phyloP scores from a whole-genome alignment of 2,888 invertebrate genomes.

The Hartigia nigra region DNA sequence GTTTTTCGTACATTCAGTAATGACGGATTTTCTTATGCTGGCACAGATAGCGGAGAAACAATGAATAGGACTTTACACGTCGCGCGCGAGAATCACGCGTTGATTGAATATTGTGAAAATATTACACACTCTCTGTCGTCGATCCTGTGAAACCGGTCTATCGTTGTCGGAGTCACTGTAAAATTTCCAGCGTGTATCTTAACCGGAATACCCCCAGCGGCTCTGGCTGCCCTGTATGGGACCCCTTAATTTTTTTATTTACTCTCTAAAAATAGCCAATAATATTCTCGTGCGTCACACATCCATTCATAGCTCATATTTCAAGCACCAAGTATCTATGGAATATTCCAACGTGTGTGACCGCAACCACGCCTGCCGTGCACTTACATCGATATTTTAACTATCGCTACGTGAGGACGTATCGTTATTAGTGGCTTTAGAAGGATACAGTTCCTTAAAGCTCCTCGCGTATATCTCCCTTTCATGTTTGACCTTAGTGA shows the following conservation, averaged over 20 bases:
- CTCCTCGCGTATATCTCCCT: background rate
- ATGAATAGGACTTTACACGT: background rate
- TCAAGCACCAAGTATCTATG: background rate
- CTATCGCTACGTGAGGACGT: conserved; percentile 2
- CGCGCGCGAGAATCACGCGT: background rate
- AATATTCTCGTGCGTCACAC: background rate
- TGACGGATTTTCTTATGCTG: background rate
- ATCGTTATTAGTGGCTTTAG: background rate
- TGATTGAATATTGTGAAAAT: background rate
- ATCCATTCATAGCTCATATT: background rate
- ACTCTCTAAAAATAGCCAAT: conserved; percentile 16
- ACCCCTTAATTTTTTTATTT: conserved; percentile 48
- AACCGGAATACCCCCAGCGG: conserved; percentile 1
- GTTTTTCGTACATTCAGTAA: background rate
- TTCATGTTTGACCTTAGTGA: background rate
- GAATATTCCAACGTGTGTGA: background rate
- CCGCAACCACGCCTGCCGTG: background rate
- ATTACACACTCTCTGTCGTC: background rate
- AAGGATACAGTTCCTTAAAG: background rate
- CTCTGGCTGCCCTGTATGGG: conserved; percentile 12
- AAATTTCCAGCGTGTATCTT: background rate
- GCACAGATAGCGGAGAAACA: background rate
- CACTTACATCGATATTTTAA: background rate
- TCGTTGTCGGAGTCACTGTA: background rate
- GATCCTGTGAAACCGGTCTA: background rate